Conservation (phyloP, 2,888 invertebrate species). For the Drosophila kambysellisi region DNA sequence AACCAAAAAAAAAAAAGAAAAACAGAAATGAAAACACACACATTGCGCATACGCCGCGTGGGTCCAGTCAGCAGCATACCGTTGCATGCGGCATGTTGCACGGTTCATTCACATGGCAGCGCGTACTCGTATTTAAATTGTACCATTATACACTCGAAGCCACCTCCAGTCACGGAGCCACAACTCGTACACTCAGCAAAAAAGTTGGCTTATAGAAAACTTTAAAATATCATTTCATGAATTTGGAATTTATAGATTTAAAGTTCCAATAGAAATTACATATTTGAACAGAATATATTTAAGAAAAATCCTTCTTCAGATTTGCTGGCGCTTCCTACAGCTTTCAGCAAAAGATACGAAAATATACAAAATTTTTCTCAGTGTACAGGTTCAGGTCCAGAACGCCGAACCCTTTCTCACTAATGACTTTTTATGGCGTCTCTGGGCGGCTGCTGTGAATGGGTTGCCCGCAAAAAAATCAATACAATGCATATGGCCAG, state of each 20-base stretch:
- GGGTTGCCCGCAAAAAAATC: slow-evolving; percentile 67
- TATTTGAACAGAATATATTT: background rate
- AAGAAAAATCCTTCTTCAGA: background rate
- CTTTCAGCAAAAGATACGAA: background rate
- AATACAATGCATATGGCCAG: slow-evolving; percentile 72
- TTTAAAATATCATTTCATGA: background rate
- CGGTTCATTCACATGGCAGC: slow-evolving; percentile 73
- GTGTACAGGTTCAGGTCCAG: slow-evolving; percentile 3
- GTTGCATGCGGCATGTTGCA: slow-evolving; percentile 40
- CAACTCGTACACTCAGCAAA: slow-evolving; percentile 1
- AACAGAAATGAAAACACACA: background rate
- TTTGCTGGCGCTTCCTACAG: rapidly evolving
- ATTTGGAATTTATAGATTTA: background rate
- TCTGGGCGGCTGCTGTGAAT: slow-evolving; percentile 51
- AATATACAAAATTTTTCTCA: background rate
- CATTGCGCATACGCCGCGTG: slow-evolving; percentile 62
- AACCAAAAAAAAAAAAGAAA: too few species aligned
- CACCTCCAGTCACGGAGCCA: background rate
- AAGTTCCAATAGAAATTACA: background rate
- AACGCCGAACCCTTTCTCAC: slow-evolving; percentile 56
- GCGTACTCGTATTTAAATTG: slow-evolving; percentile 77
- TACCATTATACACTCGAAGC: slow-evolving; percentile 76
- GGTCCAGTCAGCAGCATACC: slow-evolving; percentile 22
- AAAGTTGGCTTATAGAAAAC: background rate
- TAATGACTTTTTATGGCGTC: slow-evolving; percentile 79